These are phyloP conservation scores for Nomada goodeniana DNA, from an alignment of 2,888 invertebrate genomes.

Conservation along the genomic window DNA sequence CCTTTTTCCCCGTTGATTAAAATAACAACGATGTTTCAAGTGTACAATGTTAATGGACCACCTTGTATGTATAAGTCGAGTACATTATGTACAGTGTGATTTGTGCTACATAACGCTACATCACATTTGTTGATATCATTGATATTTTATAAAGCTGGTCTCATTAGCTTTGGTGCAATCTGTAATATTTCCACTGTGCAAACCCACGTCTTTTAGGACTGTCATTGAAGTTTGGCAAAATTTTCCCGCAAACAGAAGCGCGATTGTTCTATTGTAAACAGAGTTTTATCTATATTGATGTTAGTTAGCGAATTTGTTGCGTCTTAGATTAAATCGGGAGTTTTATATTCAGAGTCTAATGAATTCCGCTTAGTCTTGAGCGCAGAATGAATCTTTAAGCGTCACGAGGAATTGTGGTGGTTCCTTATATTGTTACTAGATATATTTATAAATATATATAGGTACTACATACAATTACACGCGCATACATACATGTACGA, in stretches of 20 bases:
- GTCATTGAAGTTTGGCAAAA: slow-evolving; percentile 15
- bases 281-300: slow-evolving; percentile 43
- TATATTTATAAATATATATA: slow-evolving; percentile 26
- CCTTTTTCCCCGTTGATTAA: too few species aligned
- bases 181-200: slow-evolving; percentile 30
- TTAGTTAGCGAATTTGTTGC: slow-evolving; percentile 54
- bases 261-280: slow-evolving; percentile 19
- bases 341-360: slow-evolving; percentile 62
- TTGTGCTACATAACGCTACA: slow-evolving; percentile 27
- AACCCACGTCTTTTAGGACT: slow-evolving; percentile 6
- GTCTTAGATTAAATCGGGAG: slow-evolving; percentile 33
- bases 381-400: slow-evolving; percentile 25
- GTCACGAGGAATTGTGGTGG: slow-evolving; percentile 43
- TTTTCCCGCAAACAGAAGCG: slow-evolving; percentile 2
- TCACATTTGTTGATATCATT: slow-evolving; percentile 53
- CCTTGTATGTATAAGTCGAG: too few species aligned
- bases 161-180: slow-evolving; percentile 37
- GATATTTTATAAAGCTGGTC: slow-evolving; percentile 56
- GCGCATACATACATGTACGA: slow-evolving; percentile 13
- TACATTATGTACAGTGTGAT: slow-evolving; percentile 1
- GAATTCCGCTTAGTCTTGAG: slow-evolving; percentile 41
- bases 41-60: too few species aligned
- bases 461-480: slow-evolving; percentile 19
- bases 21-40: too few species aligned
- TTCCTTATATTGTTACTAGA: slow-evolving; percentile 64